Conservation (phyloP, 2,888 invertebrate species). For the Luffia ferchaultella region DNA sequence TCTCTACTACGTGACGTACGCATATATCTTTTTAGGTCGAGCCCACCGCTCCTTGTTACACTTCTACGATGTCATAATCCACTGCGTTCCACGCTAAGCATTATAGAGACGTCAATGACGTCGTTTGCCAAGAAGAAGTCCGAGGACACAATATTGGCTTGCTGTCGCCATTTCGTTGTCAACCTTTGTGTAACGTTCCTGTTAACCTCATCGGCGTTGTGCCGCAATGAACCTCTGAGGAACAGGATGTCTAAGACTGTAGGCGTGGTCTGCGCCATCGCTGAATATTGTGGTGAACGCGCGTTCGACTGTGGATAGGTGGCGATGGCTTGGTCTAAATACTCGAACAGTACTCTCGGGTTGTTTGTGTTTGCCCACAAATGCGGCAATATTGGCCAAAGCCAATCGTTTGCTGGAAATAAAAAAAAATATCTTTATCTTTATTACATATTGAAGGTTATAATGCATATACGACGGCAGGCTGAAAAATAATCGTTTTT, state of each 20-base stretch:
- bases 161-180: constrained; percentile 69
- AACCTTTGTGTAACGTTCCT: constrained; percentile 75
- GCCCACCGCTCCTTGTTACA: constrained; percentile 36
- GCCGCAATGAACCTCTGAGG: constrained; percentile 67
- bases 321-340: constrained; percentile 44
- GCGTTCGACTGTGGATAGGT: constrained; percentile 42
- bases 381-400: constrained; percentile 71
- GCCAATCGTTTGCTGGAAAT: constrained; percentile 63
- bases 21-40: constrained; percentile 22
- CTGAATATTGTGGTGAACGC: constrained; percentile 65
- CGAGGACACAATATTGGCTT: constrained; percentile 75
- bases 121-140: constrained; percentile 79
- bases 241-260: constrained; percentile 69
- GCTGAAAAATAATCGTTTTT: too few relatives aligned
- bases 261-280: constrained; percentile 80
- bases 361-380: constrained; percentile 70
- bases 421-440: neutral
- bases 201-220: constrained; percentile 73
- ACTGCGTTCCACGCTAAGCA: constrained; percentile 48
- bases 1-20: neutral
- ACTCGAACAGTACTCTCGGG: constrained; percentile 37
- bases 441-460: too few relatives aligned
- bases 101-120: constrained; percentile 72
- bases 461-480: too few relatives aligned
- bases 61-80: constrained; percentile 44